Conservation (phyloP, 2,113 vertebrate genomes). For the Hippotragus niger region DNA sequence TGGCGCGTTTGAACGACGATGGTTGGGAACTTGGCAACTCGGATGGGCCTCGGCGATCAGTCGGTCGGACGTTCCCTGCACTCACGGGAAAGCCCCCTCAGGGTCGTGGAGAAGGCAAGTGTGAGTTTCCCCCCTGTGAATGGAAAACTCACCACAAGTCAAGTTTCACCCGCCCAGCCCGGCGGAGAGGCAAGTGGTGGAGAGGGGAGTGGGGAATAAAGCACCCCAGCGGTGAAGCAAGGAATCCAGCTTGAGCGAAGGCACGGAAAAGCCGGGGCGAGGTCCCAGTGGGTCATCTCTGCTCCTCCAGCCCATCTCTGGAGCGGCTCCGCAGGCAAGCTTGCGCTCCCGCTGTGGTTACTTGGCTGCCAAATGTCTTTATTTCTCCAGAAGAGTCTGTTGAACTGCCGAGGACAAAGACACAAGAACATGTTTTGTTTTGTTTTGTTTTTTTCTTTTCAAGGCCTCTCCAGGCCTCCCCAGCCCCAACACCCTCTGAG, state of each 20-base stretch:
- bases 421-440: too few species aligned
- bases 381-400: constrained; percentile 4
- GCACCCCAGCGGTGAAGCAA: fast-evolving
- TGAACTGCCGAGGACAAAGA: not conserved
- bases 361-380: fast-evolving
- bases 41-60: not conserved
- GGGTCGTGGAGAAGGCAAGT: fast-evolving
- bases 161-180: fast-evolving
- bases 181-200: fast-evolving
- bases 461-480: not conserved
- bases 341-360: fast-evolving
- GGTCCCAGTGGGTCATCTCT: fast-evolving
- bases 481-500: too few species aligned
- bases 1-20: fast-evolving
- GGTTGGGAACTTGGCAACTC: not conserved
- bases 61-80: fast-evolving
- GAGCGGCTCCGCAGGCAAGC: fast-evolving
- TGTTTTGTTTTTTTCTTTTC: not conserved
- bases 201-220: not conserved
- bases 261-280: fast-evolving
- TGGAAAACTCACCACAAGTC: not conserved
- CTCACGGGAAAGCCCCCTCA: fast-evolving
- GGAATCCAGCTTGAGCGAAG: fast-evolving
- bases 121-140: not conserved
- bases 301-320: fast-evolving